phyloP scores from a whole-genome alignment of 1,140 invertebrate species.

The Leptinotarsa lineolata region DNA sequence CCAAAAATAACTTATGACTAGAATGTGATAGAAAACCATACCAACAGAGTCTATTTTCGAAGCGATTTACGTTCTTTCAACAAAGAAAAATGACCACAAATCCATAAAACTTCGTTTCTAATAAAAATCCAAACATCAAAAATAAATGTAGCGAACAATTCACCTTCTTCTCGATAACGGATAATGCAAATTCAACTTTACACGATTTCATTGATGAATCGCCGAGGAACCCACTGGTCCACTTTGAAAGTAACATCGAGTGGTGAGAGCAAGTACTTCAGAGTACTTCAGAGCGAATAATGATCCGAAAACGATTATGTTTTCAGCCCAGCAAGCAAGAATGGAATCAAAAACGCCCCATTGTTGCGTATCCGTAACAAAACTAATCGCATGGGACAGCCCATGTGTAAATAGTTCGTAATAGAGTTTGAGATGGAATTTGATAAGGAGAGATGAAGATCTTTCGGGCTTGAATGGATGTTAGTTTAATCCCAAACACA shows the following conservation, averaged over 20 bases:
- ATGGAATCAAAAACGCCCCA: slow-evolving; percentile 37
- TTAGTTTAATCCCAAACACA: slow-evolving; percentile 41
- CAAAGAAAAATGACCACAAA: slow-evolving; percentile 15
- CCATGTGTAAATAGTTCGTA: slow-evolving; percentile 44
- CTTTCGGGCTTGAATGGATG: slow-evolving; percentile 32
- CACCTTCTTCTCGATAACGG: neutral
- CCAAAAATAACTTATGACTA: too few relatives aligned
- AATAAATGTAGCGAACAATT: slow-evolving; percentile 20
- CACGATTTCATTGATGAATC: neutral
- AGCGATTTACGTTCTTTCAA: neutral
- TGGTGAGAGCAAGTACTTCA: slow-evolving; percentile 7
- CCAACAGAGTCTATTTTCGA: too few relatives aligned
- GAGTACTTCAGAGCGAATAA: neutral
- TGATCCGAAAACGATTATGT: slow-evolving; percentile 29
- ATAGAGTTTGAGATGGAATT: slow-evolving; percentile 38
- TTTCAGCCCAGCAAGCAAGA: slow-evolving; percentile 29
- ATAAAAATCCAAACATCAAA: slow-evolving; percentile 7
- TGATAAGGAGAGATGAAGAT: slow-evolving; percentile 11
- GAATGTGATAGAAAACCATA: too few relatives aligned
- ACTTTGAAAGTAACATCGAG: slow-evolving; percentile 10
- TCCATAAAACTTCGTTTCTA: slow-evolving; percentile 5
- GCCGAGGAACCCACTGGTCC: neutral
- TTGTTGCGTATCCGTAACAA: slow-evolving; percentile 46
- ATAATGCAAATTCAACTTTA: neutral
- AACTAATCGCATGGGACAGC: slow-evolving; percentile 44